phyloP scores from a whole-genome alignment of 2,888 invertebrate genomes.

The Pristionchus fissidentatus region DNA sequence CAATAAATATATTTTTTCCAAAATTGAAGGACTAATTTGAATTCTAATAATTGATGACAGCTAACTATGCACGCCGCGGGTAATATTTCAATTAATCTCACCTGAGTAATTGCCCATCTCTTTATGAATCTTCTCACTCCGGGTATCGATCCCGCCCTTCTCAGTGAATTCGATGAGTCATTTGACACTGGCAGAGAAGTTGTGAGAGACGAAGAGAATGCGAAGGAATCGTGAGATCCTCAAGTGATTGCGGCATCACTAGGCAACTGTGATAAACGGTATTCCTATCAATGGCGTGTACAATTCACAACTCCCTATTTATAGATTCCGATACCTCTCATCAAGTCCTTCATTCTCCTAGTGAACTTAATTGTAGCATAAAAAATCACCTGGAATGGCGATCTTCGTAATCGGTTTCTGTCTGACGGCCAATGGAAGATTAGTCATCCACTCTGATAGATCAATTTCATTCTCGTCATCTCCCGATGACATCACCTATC shows the following conservation, averaged over 20 bases:
- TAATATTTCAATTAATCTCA: neutral
- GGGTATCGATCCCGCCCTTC: conserved; percentile 27
- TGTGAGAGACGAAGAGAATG: conserved; percentile 53
- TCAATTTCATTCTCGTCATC: neutral
- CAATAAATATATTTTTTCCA: neutral
- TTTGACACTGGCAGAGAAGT: conserved; percentile 56
- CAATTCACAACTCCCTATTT: too few relatives aligned
- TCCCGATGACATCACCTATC: neutral
- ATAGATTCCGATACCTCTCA: too few relatives aligned
- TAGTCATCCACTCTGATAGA: conserved; percentile 59
- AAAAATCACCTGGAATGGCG: conserved; percentile 58
- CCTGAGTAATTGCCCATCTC: conserved; percentile 64
- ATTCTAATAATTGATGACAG: neutral
- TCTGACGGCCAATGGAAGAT: conserved; percentile 53
- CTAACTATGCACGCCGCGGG: neutral
- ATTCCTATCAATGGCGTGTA: too few relatives aligned
- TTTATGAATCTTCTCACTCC: conserved; percentile 51
- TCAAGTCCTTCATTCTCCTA: too few relatives aligned
- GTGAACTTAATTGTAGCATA: too few relatives aligned
- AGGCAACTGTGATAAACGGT: too few relatives aligned
- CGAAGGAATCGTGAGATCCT: conserved; percentile 65
- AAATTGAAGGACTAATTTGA: neutral
- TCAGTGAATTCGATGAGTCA: conserved; percentile 49
- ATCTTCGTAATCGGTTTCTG: conserved; percentile 53
- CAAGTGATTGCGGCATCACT: neutral